Percentiles rank a stretch among this genome's conserved stretches.
Evolutionary conservation across 1,140 invertebrate species (phyloP).

Genomic region (Plutomurus gul): DNA sequence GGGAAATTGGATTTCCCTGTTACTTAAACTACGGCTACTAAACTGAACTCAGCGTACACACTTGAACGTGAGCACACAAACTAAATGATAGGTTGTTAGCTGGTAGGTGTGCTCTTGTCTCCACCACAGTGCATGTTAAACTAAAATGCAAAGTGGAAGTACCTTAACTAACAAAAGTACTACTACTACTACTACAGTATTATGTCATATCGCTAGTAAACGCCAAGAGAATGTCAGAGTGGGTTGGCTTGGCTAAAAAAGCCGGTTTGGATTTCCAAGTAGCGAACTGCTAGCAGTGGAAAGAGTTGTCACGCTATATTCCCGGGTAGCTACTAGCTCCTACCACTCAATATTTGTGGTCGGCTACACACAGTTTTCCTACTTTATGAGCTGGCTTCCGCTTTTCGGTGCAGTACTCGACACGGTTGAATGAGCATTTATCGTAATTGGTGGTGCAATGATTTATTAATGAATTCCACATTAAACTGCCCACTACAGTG

Average conservation of each 20-base stretch:
- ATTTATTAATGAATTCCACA: neutral
- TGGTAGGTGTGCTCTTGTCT: neutral
- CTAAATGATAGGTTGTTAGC: neutral
- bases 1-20: conserved; percentile 16
- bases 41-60: no score
- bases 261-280: neutral
- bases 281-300: neutral
- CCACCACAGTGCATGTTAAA: no score
- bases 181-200: no score
- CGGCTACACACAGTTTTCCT: neutral
- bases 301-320: neutral
- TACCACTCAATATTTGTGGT: neutral
- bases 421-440: neutral
- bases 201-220: neutral
- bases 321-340: neutral
- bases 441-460: neutral
- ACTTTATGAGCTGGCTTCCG: neutral
- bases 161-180: no score
- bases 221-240: neutral
- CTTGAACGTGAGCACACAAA: neutral
- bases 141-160: no score
- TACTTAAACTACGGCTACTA: neutral
- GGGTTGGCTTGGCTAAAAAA: neutral
- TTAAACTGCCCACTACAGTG: neutral
- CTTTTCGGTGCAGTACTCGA: no score